Base-by-base conservation (phyloP, 2,888 invertebrate genomes). In the Thymelicus sylvestris region DNA sequence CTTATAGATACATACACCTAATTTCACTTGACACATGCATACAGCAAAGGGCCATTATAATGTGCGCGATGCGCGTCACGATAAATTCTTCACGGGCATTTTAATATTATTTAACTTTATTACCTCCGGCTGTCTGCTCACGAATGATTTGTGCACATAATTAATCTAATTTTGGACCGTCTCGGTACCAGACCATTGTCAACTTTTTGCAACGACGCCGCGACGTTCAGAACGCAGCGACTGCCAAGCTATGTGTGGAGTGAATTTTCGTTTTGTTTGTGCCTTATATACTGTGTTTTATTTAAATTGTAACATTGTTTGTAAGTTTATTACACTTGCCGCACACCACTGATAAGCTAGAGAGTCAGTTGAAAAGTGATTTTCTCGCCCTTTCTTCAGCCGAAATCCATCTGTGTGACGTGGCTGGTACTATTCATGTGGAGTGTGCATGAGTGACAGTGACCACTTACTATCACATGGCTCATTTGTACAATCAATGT, bases 71-170 rank as follows among this genome's bases (percentile, higher is more conserved):
- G 57, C 44, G n/a, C 59, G 48, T 41, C 69, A 65, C 59, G 13
- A 65, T 70, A 59, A 70, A 70, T 70, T 70, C 48, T 64, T 50
- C 64, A 70, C 69, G 69, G 64, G 48, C 60, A n/a, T 70, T 70
- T 70, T 65, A 31, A 60, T 70, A 60, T 65, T 70, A 70, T 70
- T 70, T 65, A 65, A 65, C 48, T 70, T 65, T 70, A 70, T 70
- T 60, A 52, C 70, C 65, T 19, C 19, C 55, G 68, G 48, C 59
- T 65, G 70, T 70, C 70, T 13, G 19, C 39, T 38, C 60, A 60
- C 50, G 70, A 70, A 68, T 68, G 70, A 70, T 70, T 70, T 70
- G 70, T 70, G 65, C 65, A n/a, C 50, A 38, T 60, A 70, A 70
- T 70, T 64, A 65, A 70, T 70, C 60, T 70, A 68, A 68, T 63